Evolutionary conservation across 2,113 vertebrate species (phyloP), one percentile per base, ranked within the genome.

Genomic region (Carassius gibelio): DNA sequence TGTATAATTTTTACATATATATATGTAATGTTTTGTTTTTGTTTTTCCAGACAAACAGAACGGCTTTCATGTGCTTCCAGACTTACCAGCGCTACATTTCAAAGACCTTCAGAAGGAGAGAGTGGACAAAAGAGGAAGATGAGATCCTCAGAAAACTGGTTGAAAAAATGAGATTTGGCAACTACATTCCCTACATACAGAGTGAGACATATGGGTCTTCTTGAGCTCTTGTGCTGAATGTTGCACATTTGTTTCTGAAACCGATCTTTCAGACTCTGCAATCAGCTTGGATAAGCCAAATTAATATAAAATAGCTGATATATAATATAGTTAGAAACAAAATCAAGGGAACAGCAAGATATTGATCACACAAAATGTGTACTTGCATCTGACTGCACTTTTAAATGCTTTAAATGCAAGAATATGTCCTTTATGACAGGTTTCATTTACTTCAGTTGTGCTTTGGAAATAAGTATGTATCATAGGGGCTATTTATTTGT

Each of bases 61-160:
- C 96, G 0, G 95, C 96, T 80, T 99, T 98, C 94, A 95, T 98
- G 94, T 99, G 97, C 90, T 94, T 99, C 36, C 97, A 99, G 93
- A 94, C 94, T 2, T 96, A 94, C 89, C 98, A 99, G 90, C 87
- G 94, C 10, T 95, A 92, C 72, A 90, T 93, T 50, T 97, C 95
- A 0, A 93, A 88, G 62, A 95, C 93, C 0, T 79, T 98, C 77
- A 96, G 91, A 81, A 94, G 91, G 50, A 92, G 88, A 42, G 89
- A 86, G 1, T 99, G 97, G 96, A 95, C 92, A 0, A 91, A 83
- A 3, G 87, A 87, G 0, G 98, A 99, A 82, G 98, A 99, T 90
- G 82, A 76, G 62, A 88, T 93, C 89, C 95, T 99, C 45, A 87
- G 87, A 11, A 93, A 96, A 15, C 94, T 99, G 0, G 95, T 99